Evolutionary conservation across 1,140 invertebrate genomes (phyloP).

Genomic region (Anastrepha ludens): DNA sequence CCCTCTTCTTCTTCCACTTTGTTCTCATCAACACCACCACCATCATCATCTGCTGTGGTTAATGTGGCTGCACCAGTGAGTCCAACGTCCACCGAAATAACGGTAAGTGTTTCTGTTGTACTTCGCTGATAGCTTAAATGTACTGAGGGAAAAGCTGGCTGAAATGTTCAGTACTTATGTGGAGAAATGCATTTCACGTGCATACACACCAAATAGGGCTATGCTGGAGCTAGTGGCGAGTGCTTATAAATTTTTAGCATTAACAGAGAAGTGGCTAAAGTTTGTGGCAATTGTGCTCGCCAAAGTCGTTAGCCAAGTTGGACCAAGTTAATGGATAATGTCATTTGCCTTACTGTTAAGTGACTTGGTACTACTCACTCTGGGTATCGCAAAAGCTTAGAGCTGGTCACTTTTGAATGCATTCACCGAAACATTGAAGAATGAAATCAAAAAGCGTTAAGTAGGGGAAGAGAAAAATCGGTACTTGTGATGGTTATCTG

Average conservation of each 20-base stretch:
- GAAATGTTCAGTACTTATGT: background rate
- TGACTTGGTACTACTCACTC: background rate
- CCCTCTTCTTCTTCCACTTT: background rate
- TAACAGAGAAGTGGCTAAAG: constrained; percentile 35
- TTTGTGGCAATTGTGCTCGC: constrained; percentile 17
- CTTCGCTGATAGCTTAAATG: background rate
- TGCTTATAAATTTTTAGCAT: constrained; percentile 25
- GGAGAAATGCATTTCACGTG: no score
- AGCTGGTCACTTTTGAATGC: background rate
- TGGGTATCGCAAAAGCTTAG: background rate
- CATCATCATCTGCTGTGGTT: constrained; percentile 29
- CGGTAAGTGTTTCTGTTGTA: background rate
- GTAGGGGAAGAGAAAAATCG: no score
- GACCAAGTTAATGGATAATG: constrained; percentile 23
- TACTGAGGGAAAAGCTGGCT: background rate
- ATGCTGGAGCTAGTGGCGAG: background rate
- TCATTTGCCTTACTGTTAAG: background rate
- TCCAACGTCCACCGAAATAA: constrained; percentile 3
- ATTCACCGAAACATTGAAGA: background rate
- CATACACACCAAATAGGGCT: background rate
- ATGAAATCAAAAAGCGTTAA: no score
- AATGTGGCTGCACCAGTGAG: constrained; percentile 3
- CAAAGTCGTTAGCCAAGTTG: constrained; percentile 16
- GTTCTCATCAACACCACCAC: background rate
- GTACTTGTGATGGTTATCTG: no score